Evolutionary conservation across 2,113 vertebrate genomes (phyloP).

Genomic region (Tretioscincus oriximinensis): DNA sequence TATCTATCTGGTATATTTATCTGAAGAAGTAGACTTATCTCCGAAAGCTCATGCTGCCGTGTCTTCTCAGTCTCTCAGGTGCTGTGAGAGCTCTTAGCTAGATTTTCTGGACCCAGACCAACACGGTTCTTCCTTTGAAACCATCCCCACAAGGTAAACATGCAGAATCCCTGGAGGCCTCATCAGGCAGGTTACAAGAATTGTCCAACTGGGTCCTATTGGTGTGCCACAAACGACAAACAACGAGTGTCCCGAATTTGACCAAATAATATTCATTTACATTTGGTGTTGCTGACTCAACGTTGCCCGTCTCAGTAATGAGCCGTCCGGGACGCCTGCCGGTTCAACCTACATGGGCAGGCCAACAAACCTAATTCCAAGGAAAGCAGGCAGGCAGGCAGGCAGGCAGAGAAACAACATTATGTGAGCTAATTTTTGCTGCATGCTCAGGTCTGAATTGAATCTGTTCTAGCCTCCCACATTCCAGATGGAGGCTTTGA

Average conservation of each 20-base stretch:
- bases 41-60: too few relatives aligned
- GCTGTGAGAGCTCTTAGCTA: too few relatives aligned
- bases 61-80: too few relatives aligned
- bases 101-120: too few relatives aligned
- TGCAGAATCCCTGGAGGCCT: too few relatives aligned
- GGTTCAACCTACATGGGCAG: not conserved
- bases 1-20: too few relatives aligned
- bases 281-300: not conserved
- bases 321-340: not conserved
- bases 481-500: constrained; percentile 69
- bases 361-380: rapidly evolving
- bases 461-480: constrained; percentile 70
- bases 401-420: not conserved
- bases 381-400: constrained; percentile 3
- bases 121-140: too few relatives aligned
- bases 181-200: too few relatives aligned
- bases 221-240: too few relatives aligned
- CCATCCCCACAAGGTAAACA: too few relatives aligned
- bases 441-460: constrained; percentile 40
- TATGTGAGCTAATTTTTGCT: constrained; percentile 34
- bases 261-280: not conserved
- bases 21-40: too few relatives aligned
- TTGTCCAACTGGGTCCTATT: not conserved
- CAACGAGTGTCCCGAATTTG: not conserved
- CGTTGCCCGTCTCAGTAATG: not conserved